These are phyloP conservation scores for Oryzias woworae DNA, from an alignment of 2,113 vertebrate species.

Conservation along the genomic window DNA sequence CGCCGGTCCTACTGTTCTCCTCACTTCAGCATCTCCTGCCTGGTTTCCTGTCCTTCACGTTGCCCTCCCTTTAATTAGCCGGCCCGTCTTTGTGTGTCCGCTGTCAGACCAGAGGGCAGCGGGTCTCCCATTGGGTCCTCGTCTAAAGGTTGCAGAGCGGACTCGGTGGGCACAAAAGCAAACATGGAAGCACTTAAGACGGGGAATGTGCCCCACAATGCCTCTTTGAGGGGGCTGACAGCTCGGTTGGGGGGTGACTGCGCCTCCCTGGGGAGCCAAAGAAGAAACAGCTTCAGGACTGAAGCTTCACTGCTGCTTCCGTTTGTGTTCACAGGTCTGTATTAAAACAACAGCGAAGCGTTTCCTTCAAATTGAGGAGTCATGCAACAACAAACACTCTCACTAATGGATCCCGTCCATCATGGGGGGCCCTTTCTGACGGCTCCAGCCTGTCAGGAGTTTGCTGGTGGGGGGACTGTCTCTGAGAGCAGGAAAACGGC, in stretches of 20 bases:
- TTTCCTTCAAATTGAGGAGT: too few relatives aligned
- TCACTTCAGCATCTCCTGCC: background rate
- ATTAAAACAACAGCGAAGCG: too few relatives aligned
- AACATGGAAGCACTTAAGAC: constrained; percentile 57
- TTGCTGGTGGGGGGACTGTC: background rate
- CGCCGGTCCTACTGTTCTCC: too few relatives aligned
- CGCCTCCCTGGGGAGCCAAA: background rate
- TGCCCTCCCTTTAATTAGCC: constrained; percentile 62
- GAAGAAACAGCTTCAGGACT: too few relatives aligned
- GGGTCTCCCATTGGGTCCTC: constrained; percentile 45
- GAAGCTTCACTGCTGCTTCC: background rate
- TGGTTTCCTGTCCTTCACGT: constrained; percentile 5
- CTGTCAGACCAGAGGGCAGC: constrained; percentile 36
- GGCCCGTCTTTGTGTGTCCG: constrained; percentile 52
- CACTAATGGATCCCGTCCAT: too few relatives aligned
- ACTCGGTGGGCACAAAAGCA: constrained; percentile 58
- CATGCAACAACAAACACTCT: too few relatives aligned
- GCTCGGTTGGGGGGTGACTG: constrained; percentile 2
- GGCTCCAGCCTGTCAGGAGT: constrained; percentile 72
- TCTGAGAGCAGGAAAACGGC: too few relatives aligned
- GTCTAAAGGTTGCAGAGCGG: constrained; percentile 54
- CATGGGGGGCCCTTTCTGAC: constrained; percentile 8
- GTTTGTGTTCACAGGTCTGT: too few relatives aligned
- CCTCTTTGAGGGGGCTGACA: constrained; percentile 43
- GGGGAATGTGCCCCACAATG: constrained; percentile 58